Evolutionary conservation across 2,888 invertebrate genomes (phyloP), one percentile per base, ranked within the genome.

Genomic region (Julus scanicus): DNA sequence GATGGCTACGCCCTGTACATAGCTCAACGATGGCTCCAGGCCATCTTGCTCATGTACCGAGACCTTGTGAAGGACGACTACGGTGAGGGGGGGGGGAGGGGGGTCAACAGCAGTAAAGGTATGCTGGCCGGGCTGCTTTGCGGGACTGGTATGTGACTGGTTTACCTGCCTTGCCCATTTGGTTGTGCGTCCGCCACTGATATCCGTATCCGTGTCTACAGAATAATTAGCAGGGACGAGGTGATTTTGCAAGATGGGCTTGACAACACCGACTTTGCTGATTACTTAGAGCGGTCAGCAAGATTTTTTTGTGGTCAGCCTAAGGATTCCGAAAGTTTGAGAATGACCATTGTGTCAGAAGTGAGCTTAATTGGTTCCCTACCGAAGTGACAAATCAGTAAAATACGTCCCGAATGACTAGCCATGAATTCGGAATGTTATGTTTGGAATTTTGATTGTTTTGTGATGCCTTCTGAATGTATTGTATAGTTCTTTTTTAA

Each of bases 31-130:
- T 1, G 6, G 71, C 71, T 71, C 29, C 29, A 29, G 71, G 71
- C 29, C 71, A 71, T 71, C 71, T 71, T 11, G n/a, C 71, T 29
- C 6, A 13, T 53, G 53, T 53, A 17, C 13, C 71, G 4, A 71
- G 71, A 71, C 71, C 71, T 71, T 71, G 71, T 71, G 71, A 71
- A 71, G 71, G 71, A 71, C 71, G 71, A 71, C 71, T 6, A n/a
- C 44, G 71, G 29, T 5, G n/a, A 13, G 71, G n/a, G 8, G 71
- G 9, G 29, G n/a, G 29, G 29, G 9, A 11, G 29, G 71, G 71
- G 71, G 71, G 71, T 71, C 71, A 71, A 71, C 71, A 29, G 71
- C 71, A 71, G 71, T 29, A 29, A 57, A 57, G 57, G 15, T 57
- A 57, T 57, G 57, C 57, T 17, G 53, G 15, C 53, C 53, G 11